These are phyloP conservation scores for Typhlomys cinereus DNA, from an alignment of 2,113 vertebrate genomes.

Conservation along the genomic window DNA sequence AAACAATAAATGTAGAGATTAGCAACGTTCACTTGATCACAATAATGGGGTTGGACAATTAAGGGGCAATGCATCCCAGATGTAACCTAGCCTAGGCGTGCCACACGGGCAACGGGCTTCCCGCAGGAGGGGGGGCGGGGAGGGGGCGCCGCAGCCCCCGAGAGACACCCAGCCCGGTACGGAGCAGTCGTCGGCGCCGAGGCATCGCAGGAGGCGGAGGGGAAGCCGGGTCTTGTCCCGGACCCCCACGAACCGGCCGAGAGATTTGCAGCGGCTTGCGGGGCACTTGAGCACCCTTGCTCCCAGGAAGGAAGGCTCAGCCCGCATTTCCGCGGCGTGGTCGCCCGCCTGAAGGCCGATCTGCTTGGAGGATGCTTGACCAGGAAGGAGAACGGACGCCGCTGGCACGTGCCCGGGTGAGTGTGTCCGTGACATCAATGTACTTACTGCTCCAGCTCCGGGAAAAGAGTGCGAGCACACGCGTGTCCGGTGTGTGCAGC, in stretches of 20 bases:
- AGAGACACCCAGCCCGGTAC: not conserved
- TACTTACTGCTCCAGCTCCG: not conserved
- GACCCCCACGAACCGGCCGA: not conserved
- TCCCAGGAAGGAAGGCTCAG: not conserved
- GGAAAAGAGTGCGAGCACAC: not conserved
- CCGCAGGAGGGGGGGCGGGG: not conserved
- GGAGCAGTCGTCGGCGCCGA: not conserved
- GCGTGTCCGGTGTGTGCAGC: not conserved
- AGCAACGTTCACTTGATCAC: slow-evolving; percentile 86
- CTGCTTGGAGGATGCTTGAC: not conserved
- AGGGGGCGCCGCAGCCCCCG: not conserved
- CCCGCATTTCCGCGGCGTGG: not conserved
- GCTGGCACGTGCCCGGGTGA: slow-evolving; percentile 32
- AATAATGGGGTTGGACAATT: slow-evolving; percentile 82
- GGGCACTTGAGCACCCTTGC: not conserved
- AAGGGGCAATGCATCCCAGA: slow-evolving; percentile 84
- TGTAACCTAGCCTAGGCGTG: slow-evolving; percentile 69
- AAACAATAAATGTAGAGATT: slow-evolving; percentile 85
- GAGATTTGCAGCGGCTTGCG: not conserved
- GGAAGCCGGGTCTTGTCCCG: not conserved
- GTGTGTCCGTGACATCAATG: not conserved
- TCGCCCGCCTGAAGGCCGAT: slow-evolving; percentile 26
- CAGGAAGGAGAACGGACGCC: slow-evolving; percentile 26
- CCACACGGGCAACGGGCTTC: not conserved
- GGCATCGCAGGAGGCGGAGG: not conserved